Conservation (phyloP, 2,113 vertebrate genomes). For the Tringa solitaria region DNA sequence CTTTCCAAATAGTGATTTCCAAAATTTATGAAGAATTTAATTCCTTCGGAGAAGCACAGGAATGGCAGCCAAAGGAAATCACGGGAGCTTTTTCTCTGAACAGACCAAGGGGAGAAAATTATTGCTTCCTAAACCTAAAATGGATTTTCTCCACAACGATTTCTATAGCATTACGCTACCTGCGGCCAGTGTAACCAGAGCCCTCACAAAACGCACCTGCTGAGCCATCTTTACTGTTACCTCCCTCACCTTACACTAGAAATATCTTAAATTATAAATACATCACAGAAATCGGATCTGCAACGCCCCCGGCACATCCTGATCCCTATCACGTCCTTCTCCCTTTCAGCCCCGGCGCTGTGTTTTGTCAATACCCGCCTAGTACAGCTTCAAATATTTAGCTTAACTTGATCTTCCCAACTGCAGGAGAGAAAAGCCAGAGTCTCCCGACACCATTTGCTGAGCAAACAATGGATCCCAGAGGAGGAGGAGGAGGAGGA, state of each 20-base stretch:
- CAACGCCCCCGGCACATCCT: not conserved
- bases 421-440: conserved; percentile 24
- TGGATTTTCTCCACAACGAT: not conserved
- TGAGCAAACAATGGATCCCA: conserved; percentile 47
- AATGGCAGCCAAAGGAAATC: not conserved
- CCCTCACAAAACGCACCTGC: not conserved
- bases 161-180: not conserved
- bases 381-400: conserved; percentile 63
- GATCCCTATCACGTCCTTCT: not conserved
- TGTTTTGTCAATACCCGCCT: conserved; percentile 18
- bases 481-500: conserved; percentile 11
- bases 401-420: conserved; percentile 62
- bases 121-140: not conserved
- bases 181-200: not conserved
- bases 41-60: not conserved
- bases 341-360: not conserved
- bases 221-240: conserved; percentile 1
- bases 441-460: conserved; percentile 25
- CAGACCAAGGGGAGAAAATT: not conserved
- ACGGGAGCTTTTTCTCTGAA: not conserved
- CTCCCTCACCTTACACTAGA: conserved; percentile 27
- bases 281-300: not conserved
- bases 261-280: conserved; percentile 58
- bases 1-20: not conserved
- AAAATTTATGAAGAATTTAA: not conserved